Evolutionary conservation across 2,113 vertebrate genomes (phyloP), one percentile per base, ranked within the genome.

Genomic region (Psammodynastes pulverulentus): DNA sequence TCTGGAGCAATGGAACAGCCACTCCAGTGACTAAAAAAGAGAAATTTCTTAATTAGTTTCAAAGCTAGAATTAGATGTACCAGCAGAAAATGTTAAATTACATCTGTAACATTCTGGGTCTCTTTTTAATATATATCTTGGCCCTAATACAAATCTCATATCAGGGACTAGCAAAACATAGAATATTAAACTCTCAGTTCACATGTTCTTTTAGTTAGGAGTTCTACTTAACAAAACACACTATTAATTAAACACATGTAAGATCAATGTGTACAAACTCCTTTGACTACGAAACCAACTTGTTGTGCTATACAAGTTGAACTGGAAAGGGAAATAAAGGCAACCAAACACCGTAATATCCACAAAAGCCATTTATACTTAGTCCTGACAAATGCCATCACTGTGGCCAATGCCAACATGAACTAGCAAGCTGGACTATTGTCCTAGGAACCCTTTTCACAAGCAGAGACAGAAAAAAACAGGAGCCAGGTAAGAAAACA

Each of bases 401-500:
- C 6, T 34, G 51, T 6, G 17, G 13, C 8, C 51, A 39, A 34
- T 17, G 19, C 29, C 9, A 29, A 46, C 4, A 15, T 19, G 54
- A n/a, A 12, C 15, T 45, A 29, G 19, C 15, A 46, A 51, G 58
- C 72, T 53, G 49, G 5, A 17, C 24, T 58, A 43, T 39, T 26
- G 13, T 26, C 43, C 17, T n/a, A 5, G 10, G 43, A 48, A 17
- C 43, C 5, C 43, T 39, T 91, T 24, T 62, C 72, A 53, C 2
- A 56, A 43, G 7, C 3, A 4, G n/a, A 5, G 8, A n/a, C n/a
- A n/a, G 19, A 1, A 1, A 0, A 3, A 4, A 9, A n/a, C 4
- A 24, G 24, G 52, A 24, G 49, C 19, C 48, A 39, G 5, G 0
- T 17, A 26, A 56, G 23, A 52, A 84, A 87, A 26, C 43, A 24